Base-by-base conservation (phyloP, 2,113 vertebrate genomes). In the Pygoscelis antarcticus region DNA sequence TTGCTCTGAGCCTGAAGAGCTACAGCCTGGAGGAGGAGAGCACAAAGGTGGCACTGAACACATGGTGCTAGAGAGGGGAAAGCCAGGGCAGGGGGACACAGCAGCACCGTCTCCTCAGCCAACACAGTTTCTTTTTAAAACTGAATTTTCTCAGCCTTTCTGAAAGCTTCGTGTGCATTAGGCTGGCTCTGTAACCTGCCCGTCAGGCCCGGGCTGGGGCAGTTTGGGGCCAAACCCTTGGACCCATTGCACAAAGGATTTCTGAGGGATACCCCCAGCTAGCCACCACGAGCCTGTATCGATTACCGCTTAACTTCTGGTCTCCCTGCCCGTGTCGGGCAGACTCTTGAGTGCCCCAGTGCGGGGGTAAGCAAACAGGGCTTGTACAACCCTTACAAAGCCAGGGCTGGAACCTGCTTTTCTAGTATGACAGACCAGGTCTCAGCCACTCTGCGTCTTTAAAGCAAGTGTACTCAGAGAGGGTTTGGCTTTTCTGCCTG, bases 331-430 rank as follows among this genome's bases (percentile, higher is more conserved):
- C 1, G 2, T 7, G 15, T 1, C 2, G 2, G 29, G 54, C 54
- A 27, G 42, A 10, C 66, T 54, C 65, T 0, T 0, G 1, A 34
- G 80, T 13, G 65, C 30, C 68, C 78, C 7, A 1, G 22, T 18
- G 44, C 70, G 36, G 57, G 83, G 83, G 7, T 32, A 13, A 78
- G 90, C 87, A 38, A 55, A 40, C 87, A 42, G 69, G n/a, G 13
- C 34, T 82, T 5, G 36, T 78, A 27, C 62, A 88, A 0, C 42
- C 86, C 80, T 81, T 16, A 13, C 22, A 0, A 21, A 49, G 40
- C 75, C 1, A 7, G 83, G 74, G 8, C 49, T 89, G 83, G 77
- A 87, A 94, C 87, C 87, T 81, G 92, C 92, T 95, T 91, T 89
- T 87, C 87, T 52, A 23, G 54, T 44, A 7, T 1, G 68, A 70